phyloP scores from a whole-genome alignment of 2,888 invertebrate species.

The Campoplex capitator region DNA sequence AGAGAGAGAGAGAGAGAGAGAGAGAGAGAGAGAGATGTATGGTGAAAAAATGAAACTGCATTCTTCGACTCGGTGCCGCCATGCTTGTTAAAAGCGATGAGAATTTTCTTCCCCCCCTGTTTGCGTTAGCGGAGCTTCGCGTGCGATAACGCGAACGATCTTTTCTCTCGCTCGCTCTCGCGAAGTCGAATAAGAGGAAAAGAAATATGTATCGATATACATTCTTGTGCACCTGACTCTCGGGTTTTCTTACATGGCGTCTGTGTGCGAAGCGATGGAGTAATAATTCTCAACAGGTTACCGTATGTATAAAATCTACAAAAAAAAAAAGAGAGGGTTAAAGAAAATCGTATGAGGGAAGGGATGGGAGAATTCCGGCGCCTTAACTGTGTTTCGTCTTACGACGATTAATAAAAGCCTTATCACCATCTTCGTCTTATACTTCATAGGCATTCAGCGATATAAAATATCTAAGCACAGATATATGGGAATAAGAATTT shows the following conservation, averaged over 20 bases:
- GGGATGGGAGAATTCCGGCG: conserved; percentile 32
- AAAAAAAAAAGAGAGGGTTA: conserved; percentile 29
- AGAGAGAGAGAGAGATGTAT: conserved; percentile 18
- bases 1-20: neutral
- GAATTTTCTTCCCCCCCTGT: conserved; percentile 67
- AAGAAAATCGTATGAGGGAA: conserved; percentile 25
- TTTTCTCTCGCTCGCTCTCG: conserved; percentile 22
- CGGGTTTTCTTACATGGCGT: conserved; percentile 21
- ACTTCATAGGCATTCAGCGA: conserved; percentile 3
- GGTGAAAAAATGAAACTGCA: conserved; percentile 75
- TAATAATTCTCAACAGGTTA: conserved; percentile 62
- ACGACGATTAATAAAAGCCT: conserved; percentile 56
- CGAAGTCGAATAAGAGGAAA: conserved; percentile 5
- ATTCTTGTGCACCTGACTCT: conserved; percentile 15
- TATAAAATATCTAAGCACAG: conserved; percentile 20
- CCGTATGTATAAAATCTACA: neutral
- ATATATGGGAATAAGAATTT: conserved; percentile 9
- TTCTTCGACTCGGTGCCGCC: conserved; percentile 72
- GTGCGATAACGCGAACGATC: conserved; percentile 67
- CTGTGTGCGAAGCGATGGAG: conserved; percentile 21
- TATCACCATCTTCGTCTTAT: conserved; percentile 12
- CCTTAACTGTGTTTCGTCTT: conserved; percentile 24
- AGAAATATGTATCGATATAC: conserved; percentile 9
- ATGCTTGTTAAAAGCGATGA: conserved; percentile 56
- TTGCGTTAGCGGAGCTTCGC: conserved; percentile 69